A percentile compares a stretch with the other conserved stretches of the same genome.
phyloP scores from a whole-genome alignment of 2,113 vertebrate genomes.

The Protomyctophum bolini region DNA sequence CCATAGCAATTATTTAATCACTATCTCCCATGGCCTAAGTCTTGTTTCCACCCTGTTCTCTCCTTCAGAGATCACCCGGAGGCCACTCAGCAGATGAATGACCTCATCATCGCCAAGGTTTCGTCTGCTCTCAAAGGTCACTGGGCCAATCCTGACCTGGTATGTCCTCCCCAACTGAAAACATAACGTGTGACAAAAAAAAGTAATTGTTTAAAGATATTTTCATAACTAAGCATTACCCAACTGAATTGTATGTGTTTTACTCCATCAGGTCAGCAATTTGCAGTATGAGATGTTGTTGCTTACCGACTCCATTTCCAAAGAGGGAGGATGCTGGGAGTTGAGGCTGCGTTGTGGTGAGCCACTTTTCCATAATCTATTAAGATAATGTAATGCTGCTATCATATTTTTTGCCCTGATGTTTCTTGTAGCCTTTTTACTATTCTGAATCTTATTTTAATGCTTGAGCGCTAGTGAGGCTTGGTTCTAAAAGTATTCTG shows the following conservation, averaged over 20 bases:
- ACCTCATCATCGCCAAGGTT: conserved; percentile 95
- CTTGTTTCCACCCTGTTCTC: background rate
- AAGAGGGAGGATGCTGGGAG: conserved; percentile 98
- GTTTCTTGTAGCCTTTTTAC: background rate
- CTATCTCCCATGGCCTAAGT: background rate
- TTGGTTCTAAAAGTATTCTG: background rate
- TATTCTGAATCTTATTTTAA: background rate
- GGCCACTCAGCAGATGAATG: conserved; percentile 98
- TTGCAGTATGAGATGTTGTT: conserved; percentile 98
- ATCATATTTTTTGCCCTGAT: background rate
- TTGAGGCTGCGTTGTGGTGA: conserved; percentile 94
- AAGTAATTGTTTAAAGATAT: background rate
- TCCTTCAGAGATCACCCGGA: conserved; percentile 92
- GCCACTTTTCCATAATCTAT: conserved; percentile 26
- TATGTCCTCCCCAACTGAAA: conserved; percentile 66
- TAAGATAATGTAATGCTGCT: background rate
- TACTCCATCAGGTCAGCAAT: conserved; percentile 89
- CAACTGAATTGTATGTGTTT: background rate
- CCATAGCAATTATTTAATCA: too few species aligned
- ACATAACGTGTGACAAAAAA: background rate
- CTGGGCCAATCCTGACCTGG: conserved; percentile 98
- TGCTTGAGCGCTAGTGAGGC: background rate
- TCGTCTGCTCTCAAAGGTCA: conserved; percentile 96
- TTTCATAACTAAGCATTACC: background rate
- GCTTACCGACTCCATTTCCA: conserved; percentile 96